Base-by-base conservation (phyloP, 2,888 invertebrate species). In the Clusia tigrina region DNA sequence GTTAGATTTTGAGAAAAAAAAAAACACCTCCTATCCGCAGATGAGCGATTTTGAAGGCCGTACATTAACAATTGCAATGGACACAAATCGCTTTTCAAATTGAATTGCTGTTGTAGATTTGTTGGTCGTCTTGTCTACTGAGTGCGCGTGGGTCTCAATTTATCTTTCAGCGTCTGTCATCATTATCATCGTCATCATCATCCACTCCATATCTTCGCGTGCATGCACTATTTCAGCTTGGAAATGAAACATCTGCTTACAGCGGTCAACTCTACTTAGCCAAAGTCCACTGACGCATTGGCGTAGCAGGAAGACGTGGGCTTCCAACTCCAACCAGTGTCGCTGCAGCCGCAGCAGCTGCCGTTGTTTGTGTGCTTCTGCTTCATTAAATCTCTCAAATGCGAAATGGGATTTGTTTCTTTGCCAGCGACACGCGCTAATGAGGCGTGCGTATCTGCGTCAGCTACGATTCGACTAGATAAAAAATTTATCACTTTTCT, bases 371-470 rank as follows among this genome's bases (percentile, higher is more conserved):
- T 32, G 32, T 32, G 32, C 18, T 42, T 52, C 24, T 18, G 37
- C 51, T 51, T 58, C 48, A 54, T 54, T 54, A 54, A 59, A n/a
- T 63, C 52, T 59, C 55, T 55, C 42, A 56, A 42, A 24, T 62
- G 54, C 38, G 25, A 51, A 37, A 51, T 55, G 63, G 23, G 18
- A 54, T 38, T 55, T 32, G 26, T 17, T 52, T 26, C 17, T 22
- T 26, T 48, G 48, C 1, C 55, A 37, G 52, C 38, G 56, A 61
- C 56, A 61, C 32, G 61, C 52, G 61, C 51, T 55, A 52, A 55
- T 61, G 60, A 60, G 60, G 52, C 55, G 32, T 42, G 42, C 42
- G 42, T 42, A n/a, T n/a, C 42, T 42, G 9, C n/a, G n/a, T n/a
- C 42, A 15, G 9, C n/a, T 32, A 32, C 32, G 12, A 32, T 12